Percentiles rank a stretch among this genome's conserved stretches.
These are phyloP conservation scores for Cephus pygmeus DNA, from an alignment of 2,888 invertebrate genomes.

Conservation along the genomic window DNA sequence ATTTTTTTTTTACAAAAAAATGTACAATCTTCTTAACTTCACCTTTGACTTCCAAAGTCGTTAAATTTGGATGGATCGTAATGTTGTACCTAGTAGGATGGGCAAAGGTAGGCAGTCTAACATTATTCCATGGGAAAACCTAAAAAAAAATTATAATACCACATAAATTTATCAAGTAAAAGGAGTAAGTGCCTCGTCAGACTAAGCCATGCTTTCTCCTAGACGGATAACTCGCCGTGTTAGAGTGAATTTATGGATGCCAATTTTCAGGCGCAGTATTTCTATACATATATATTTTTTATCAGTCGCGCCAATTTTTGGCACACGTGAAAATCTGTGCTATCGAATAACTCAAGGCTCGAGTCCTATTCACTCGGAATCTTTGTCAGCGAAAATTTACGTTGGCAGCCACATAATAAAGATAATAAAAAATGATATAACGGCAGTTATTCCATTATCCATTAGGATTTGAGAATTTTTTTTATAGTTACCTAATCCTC, in stretches of 20 bases:
- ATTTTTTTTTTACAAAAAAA: slow-evolving; percentile 14
- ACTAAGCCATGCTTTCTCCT: not conserved
- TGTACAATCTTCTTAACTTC: slow-evolving; percentile 43
- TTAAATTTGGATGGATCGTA: slow-evolving; percentile 92
- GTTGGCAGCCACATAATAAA: not conserved
- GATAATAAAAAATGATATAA: not conserved
- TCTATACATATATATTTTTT: not conserved
- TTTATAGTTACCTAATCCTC: not conserved
- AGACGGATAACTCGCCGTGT: not conserved
- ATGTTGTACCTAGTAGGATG: slow-evolving; percentile 88
- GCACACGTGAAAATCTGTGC: not conserved
- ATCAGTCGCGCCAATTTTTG: not conserved
- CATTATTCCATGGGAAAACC: slow-evolving; percentile 81
- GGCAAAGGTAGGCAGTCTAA: slow-evolving; percentile 81
- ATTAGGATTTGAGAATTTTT: no score
- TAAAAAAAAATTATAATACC: slow-evolving; percentile 54
- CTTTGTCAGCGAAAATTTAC: not conserved
- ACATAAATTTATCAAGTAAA: not conserved
- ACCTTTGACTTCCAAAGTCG: slow-evolving; percentile 90
- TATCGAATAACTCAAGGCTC: not conserved
- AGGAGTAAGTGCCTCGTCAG: not conserved
- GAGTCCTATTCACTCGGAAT: not conserved
- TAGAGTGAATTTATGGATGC: not conserved
- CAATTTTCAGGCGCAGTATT: not conserved
- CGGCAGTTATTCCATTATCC: not conserved